Conservation (phyloP, 2,888 invertebrate genomes). For the Ornithoptera alexandrae region DNA sequence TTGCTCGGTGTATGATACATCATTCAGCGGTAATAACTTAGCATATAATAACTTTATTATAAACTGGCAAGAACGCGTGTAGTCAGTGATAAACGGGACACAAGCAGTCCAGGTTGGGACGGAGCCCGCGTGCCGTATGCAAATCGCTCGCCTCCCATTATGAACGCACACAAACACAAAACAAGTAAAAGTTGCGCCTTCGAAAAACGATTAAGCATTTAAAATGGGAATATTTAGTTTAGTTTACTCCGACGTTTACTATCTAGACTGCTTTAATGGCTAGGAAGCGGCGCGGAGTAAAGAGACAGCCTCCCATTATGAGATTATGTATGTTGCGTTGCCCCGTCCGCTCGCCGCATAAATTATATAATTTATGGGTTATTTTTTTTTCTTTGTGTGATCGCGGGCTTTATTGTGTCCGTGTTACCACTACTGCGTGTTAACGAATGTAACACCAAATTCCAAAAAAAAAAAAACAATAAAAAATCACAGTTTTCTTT, state of each 20-base stretch:
- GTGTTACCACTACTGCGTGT: conserved; percentile 31
- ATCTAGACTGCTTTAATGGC: conserved; percentile 69
- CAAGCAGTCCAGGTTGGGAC: background rate
- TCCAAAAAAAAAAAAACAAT: background rate
- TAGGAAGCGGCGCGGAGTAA: conserved; percentile 68
- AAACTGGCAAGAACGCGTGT: background rate
- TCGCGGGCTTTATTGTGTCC: conserved; percentile 46
- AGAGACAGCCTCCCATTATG: conserved; percentile 50
- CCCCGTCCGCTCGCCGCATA: conserved; percentile 59
- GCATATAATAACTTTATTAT: conserved; percentile 2
- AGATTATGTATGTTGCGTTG: conserved; percentile 55
- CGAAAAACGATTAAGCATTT: conserved; percentile 60
- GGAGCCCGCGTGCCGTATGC: conserved; percentile 28
- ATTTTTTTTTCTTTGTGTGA: conserved; percentile 51
- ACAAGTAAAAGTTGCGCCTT: conserved; percentile 41
- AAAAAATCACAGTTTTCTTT: background rate
- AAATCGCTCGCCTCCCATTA: conserved; percentile 29
- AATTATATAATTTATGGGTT: conserved; percentile 69
- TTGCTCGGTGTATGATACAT: conserved; percentile 1
- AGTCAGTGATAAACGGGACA: background rate
- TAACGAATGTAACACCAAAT: conserved; percentile 28
- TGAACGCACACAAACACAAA: conserved; percentile 39
- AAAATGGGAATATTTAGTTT: conserved; percentile 65
- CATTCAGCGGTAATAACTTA: background rate
- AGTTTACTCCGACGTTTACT: conserved; percentile 73